Evolutionary conservation across 2,797 vertebrate species (phyloP).

Genomic region (Salmo trutta): DNA sequence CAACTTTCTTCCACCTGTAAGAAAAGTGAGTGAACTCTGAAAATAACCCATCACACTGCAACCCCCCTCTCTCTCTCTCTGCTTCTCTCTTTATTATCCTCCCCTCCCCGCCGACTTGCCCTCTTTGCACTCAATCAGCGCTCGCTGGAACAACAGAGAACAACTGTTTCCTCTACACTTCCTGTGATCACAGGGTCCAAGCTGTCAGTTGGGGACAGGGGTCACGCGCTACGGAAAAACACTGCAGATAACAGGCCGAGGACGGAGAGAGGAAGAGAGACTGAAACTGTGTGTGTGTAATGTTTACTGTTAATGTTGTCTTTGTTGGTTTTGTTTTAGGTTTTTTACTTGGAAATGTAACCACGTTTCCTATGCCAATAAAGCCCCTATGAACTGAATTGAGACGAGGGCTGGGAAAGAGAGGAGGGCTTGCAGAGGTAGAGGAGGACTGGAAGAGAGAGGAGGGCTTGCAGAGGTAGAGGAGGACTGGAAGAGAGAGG

Average conservation of each 20-base stretch:
- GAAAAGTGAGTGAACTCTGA: neutral
- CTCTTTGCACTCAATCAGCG: constrained; percentile 64
- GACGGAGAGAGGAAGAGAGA: neutral
- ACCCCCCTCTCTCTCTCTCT: constrained; percentile 14
- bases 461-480: too few species aligned
- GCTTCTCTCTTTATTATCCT: constrained; percentile 23
- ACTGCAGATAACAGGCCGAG: neutral
- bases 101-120: constrained; percentile 60
- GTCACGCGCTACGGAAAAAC: constrained; percentile 31
- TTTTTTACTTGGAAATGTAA: too few species aligned
- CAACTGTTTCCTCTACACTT: constrained; percentile 75
- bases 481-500: too few species aligned
- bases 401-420: too few species aligned
- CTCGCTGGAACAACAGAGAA: constrained; percentile 59
- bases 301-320: too few species aligned
- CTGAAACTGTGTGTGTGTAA: too few species aligned
- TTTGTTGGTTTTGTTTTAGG: too few species aligned
- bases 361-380: too few species aligned
- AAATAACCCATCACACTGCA: constrained; percentile 26
- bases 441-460: too few species aligned
- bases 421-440: too few species aligned
- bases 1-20: neutral
- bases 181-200: constrained; percentile 74
- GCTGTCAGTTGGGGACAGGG: constrained; percentile 49
- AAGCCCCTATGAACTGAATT: too few species aligned